Conservation (phyloP, 2,113 vertebrate species). For the Sylvilagus bachmani region DNA sequence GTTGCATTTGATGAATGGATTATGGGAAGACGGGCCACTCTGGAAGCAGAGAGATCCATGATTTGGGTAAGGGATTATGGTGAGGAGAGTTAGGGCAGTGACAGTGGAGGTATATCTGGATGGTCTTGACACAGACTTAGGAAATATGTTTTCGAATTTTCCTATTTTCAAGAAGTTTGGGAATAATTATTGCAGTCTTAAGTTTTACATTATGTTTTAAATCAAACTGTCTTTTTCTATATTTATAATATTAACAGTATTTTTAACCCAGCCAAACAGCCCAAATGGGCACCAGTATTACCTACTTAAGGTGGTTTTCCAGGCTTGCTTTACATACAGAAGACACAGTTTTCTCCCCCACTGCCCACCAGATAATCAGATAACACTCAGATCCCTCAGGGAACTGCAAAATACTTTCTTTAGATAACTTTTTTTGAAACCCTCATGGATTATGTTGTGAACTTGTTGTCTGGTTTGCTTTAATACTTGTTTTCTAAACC, state of each 20-base stretch:
- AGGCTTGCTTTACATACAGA: neutral
- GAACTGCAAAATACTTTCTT: slow-evolving; percentile 28
- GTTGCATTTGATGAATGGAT: slow-evolving; percentile 24
- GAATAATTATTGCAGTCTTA: too few relatives aligned
- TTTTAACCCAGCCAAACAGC: neutral
- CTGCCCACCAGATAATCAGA: neutral
- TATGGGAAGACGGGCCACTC: neutral
- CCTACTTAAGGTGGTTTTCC: slow-evolving; percentile 43
- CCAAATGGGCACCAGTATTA: neutral
- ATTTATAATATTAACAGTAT: too few relatives aligned
- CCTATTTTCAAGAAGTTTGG: too few relatives aligned
- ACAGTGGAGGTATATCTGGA: neutral
- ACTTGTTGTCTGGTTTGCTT: slow-evolving; percentile 4
- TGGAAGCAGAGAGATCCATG: neutral
- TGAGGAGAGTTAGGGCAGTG: neutral
- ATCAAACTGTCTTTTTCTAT: too few relatives aligned
- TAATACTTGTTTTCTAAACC: neutral
- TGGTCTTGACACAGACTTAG: neutral
- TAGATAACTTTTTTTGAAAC: neutral
- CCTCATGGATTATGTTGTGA: neutral
- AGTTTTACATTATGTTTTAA: too few relatives aligned
- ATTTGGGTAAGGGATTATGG: neutral
- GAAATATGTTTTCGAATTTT: too few relatives aligned
- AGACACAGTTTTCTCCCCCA: neutral
- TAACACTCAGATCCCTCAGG: slow-evolving; percentile 28